Conservation (phyloP, 2,888 invertebrate genomes). For the Ellobium chinense region DNA sequence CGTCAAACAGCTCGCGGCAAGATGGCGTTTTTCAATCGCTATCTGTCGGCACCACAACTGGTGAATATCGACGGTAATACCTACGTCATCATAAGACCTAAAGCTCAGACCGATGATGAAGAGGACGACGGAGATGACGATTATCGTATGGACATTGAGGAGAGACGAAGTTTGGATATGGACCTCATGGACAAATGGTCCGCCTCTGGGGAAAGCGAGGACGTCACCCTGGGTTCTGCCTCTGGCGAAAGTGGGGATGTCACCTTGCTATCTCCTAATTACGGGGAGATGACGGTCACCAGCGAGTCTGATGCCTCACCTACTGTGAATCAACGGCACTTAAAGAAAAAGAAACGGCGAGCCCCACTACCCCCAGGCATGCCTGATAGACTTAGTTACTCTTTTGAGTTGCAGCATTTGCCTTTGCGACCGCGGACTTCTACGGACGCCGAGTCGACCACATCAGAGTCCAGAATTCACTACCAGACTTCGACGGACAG, state of each 20-base stretch:
- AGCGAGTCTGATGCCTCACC: slow-evolving; percentile 21
- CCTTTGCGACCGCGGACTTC: slow-evolving; percentile 9
- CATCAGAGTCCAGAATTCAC: slow-evolving; percentile 26
- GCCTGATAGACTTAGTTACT: slow-evolving; percentile 14
- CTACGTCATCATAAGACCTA: neutral
- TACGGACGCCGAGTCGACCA: slow-evolving; percentile 25
- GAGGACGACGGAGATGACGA: slow-evolving; percentile 8
- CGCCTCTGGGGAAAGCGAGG: neutral
- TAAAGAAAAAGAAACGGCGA: slow-evolving; percentile 13
- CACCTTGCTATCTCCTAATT: neutral
- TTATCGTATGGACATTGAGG: neutral
- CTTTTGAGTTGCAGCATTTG: neutral
- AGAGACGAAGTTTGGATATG: neutral
- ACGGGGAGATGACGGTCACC: neutral
- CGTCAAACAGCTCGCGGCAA: neutral
- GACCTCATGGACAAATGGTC: neutral
- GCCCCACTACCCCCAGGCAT: slow-evolving; percentile 26
- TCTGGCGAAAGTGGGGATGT: slow-evolving; percentile 15
- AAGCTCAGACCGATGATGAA: neutral
- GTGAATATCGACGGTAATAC: slow-evolving; percentile 3
- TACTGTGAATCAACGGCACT: neutral
- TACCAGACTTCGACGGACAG: slow-evolving; percentile 39
- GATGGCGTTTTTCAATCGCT: slow-evolving; percentile 19
- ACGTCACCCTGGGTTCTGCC: neutral
- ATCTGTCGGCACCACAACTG: slow-evolving; percentile 18